Evolutionary conservation across 2,113 vertebrate genomes (phyloP).

Genomic region (Lasiurus cinereus): DNA sequence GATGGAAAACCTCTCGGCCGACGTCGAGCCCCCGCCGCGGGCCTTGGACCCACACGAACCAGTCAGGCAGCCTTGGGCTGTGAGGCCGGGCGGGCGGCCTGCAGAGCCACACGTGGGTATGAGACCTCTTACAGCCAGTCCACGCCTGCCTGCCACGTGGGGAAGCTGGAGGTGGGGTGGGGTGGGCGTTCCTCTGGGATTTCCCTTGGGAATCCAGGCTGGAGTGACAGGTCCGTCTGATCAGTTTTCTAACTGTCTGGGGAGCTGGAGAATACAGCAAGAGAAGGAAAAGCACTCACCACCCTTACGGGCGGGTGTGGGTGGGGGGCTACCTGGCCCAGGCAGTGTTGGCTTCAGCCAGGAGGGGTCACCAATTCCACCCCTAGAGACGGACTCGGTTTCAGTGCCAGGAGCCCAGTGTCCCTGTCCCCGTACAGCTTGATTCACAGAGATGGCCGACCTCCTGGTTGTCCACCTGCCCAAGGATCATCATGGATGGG

Average conservation of each 20-base stretch:
- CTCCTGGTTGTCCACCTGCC: not conserved
- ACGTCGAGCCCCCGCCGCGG: not conserved
- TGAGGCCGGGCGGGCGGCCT: not conserved
- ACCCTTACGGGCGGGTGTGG: not conserved
- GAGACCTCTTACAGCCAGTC: not conserved
- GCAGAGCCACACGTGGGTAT: rapidly evolving
- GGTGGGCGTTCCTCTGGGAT: not conserved
- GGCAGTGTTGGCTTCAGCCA: not conserved
- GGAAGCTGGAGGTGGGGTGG: not conserved
- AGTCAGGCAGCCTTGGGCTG: not conserved
- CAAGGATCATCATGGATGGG: not conserved
- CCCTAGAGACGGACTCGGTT: not conserved
- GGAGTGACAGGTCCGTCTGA: slow-evolving; percentile 18
- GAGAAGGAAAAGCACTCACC: not conserved
- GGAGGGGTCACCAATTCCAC: not conserved
- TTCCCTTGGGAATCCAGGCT: not conserved
- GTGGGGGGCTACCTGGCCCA: not conserved
- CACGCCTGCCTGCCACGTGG: not conserved
- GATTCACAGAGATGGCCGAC: not conserved
- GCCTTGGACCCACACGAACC: not conserved
- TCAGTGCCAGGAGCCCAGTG: not conserved
- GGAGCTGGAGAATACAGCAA: not conserved
- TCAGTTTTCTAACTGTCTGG: slow-evolving; percentile 53
- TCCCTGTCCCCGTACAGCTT: not conserved
- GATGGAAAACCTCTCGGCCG: slow-evolving; percentile 49